phyloP scores from a whole-genome alignment of 2,113 vertebrate genomes.

The Anoura caudifer region DNA sequence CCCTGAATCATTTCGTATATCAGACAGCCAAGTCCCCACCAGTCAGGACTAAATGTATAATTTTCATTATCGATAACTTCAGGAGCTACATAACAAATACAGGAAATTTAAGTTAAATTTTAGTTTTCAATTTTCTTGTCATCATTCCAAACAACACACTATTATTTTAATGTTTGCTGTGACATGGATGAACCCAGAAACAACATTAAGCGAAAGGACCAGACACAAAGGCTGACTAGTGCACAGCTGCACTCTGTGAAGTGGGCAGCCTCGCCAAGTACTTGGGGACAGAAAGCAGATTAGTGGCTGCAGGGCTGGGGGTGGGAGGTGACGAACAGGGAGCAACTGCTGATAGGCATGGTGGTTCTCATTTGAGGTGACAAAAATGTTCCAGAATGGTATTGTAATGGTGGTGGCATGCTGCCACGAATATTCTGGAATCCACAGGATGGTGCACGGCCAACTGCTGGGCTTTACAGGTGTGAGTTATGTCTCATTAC shows the following conservation, averaged over 20 bases:
- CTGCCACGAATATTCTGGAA: no score
- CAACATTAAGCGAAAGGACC: neutral
- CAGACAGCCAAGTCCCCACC: conserved; percentile 96
- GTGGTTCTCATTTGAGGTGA: neutral
- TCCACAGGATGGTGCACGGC: accelerated
- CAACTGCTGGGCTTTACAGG: neutral
- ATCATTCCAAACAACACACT: conserved; percentile 7
- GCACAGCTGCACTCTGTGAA: neutral
- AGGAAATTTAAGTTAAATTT: neutral
- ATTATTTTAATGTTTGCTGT: neutral
- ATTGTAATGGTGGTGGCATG: no score
- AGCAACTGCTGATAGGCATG: accelerated
- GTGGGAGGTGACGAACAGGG: neutral
- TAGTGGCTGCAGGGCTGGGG: neutral
- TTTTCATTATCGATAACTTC: conserved; percentile 93
- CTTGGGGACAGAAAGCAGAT: neutral
- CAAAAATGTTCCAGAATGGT: neutral
- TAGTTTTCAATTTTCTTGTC: neutral
- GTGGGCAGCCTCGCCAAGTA: neutral
- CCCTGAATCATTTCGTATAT: conserved; percentile 96
- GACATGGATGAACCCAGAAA: neutral
- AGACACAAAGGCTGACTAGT: neutral
- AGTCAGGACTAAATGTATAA: conserved; percentile 91
- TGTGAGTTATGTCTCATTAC: neutral
- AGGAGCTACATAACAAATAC: conserved; percentile 83